phyloP scores from a whole-genome alignment of 2,113 vertebrate species.

The Corapipo altera region DNA sequence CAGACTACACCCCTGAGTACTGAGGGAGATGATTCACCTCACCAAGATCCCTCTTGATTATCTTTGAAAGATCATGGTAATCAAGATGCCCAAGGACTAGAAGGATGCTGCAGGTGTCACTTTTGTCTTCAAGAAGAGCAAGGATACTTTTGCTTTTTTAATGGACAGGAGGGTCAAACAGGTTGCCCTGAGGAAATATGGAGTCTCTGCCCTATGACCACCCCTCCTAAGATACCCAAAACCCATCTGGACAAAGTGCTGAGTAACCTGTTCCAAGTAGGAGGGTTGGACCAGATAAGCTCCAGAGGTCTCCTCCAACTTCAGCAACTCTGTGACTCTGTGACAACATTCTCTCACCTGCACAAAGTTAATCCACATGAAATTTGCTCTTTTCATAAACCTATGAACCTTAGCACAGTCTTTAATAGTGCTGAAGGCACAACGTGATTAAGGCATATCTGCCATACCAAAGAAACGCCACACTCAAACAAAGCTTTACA shows the following conservation, averaged over 20 bases:
- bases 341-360: not conserved
- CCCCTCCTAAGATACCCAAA: not conserved
- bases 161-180: not conserved
- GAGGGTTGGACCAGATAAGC: not conserved
- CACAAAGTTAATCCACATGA: not conserved
- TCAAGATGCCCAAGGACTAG: not conserved
- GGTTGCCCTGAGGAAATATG: not conserved
- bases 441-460: not conserved
- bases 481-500: not conserved
- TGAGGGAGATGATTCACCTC: not conserved
- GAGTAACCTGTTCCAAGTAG: not conserved
- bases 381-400: not conserved
- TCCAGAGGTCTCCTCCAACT: not conserved
- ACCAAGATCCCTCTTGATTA: not conserved
- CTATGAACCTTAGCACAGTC: not conserved
- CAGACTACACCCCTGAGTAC: not conserved
- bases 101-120: not conserved
- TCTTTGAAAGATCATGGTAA: not conserved
- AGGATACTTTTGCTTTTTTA: not conserved
- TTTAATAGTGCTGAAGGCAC: not conserved
- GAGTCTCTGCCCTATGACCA: not conserved
- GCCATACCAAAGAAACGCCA: not conserved
- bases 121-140: not conserved
- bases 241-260: not conserved
- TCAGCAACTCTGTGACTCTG: not conserved